phyloP scores from a whole-genome alignment of 2,113 vertebrate genomes.

The Nannobrachium achirus region DNA sequence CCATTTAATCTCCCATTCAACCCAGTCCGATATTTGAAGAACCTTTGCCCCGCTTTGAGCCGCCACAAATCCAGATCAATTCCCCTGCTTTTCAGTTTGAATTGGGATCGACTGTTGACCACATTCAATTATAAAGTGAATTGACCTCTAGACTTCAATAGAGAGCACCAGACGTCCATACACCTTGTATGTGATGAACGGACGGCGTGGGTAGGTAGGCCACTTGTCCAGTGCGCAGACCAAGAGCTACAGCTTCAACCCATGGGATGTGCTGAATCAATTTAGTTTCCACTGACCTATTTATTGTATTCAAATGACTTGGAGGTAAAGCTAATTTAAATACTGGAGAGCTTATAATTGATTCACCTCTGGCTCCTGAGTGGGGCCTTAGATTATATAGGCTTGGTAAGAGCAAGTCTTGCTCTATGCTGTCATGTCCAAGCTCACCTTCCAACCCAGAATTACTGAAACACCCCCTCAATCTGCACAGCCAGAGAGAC shows the following conservation, averaged over 20 bases:
- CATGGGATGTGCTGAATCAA: constrained; percentile 31
- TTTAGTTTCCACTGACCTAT: constrained; percentile 46
- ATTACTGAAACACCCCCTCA: no score
- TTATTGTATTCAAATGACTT: constrained; percentile 42
- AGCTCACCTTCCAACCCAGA: no score
- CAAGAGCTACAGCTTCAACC: constrained; percentile 11
- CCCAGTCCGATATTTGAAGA: not conserved
- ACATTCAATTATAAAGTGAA: constrained; percentile 15
- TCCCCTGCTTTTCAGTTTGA: constrained; percentile 9
- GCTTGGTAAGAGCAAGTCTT: not conserved
- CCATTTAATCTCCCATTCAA: not conserved
- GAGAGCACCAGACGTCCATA: not conserved
- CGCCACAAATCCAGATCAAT: constrained; percentile 10
- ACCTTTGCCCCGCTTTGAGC: not conserved
- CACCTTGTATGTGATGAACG: not conserved
- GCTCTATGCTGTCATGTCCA: constrained; percentile 27
- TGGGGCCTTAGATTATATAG: constrained; percentile 7
- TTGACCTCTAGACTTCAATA: constrained; percentile 4
- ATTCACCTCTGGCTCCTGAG: constrained; percentile 42
- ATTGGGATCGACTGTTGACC: constrained; percentile 8
- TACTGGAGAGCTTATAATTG: constrained; percentile 43
- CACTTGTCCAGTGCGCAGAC: not conserved
- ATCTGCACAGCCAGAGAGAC: no score
- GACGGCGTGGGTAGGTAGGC: not conserved
- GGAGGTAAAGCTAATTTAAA: constrained; percentile 46